A percentile compares a stretch with the other conserved stretches of the same genome.
Conservation (phyloP, 2,113 vertebrate species). For the Corvus hawaiiensis region DNA sequence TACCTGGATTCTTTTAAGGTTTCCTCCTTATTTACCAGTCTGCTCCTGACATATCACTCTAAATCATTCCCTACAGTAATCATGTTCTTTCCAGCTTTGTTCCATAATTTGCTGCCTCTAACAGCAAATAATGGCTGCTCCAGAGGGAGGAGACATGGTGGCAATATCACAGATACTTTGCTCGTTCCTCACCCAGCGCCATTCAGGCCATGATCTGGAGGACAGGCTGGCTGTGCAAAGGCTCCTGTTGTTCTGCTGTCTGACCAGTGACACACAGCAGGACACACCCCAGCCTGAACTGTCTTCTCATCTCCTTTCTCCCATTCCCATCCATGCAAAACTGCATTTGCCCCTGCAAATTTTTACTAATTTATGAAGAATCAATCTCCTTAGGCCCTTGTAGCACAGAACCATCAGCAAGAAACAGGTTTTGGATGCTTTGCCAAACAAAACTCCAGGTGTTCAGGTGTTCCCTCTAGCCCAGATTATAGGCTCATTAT, state of each 20-base stretch:
- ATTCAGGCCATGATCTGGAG: neutral
- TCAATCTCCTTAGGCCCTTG: neutral
- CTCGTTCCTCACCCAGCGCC: neutral
- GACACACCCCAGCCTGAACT: neutral
- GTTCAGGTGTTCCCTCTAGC: neutral
- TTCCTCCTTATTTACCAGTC: neutral
- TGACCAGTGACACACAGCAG: neutral
- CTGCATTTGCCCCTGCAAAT: neutral
- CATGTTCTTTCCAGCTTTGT: neutral
- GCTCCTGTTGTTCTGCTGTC: fast-evolving
- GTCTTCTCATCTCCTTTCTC: neutral
- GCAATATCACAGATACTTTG: neutral
- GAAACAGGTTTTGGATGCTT: neutral
- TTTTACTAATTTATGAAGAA: neutral
- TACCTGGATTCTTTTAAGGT: neutral
- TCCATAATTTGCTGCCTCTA: neutral
- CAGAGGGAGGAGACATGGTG: neutral
- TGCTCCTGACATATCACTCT: neutral
- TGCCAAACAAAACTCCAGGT: neutral
- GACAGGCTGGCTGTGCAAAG: neutral
- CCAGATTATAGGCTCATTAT: neutral
- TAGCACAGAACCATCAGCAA: neutral
- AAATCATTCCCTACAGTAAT: neutral
- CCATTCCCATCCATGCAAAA: neutral
- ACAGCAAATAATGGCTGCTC: neutral